Conservation (phyloP, 2,888 invertebrate genomes). For the Monopis laevigella region DNA sequence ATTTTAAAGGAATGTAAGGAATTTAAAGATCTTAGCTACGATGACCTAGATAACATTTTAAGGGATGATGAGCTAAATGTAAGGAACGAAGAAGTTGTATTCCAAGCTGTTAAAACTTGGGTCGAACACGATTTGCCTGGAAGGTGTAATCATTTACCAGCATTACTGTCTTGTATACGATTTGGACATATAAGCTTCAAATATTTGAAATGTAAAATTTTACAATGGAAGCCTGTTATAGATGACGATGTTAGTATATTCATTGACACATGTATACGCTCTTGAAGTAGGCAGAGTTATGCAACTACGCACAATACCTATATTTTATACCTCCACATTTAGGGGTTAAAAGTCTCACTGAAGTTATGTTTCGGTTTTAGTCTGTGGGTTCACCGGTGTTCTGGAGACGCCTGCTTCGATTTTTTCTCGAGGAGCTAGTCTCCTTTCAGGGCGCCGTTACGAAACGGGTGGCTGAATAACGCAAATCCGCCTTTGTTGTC, state of each 20-base stretch:
- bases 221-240: constrained; percentile 61
- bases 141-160: constrained; percentile 64
- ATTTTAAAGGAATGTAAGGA: constrained; percentile 71
- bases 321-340: too few relatives aligned
- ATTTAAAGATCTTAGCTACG: constrained; percentile 67
- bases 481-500: too few relatives aligned
- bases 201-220: constrained; percentile 65
- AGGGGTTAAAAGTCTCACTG: not conserved
- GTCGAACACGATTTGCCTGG: constrained; percentile 66
- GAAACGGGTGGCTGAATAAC: too few relatives aligned
- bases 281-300: too few relatives aligned
- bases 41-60: constrained; percentile 72
- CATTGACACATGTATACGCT: too few relatives aligned
- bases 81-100: constrained; percentile 76
- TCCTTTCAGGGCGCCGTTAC: too few relatives aligned
- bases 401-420: too few relatives aligned
- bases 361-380: constrained; percentile 11
- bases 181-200: constrained; percentile 72
- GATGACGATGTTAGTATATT: constrained; percentile 53
- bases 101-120: constrained; percentile 79
- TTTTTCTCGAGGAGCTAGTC: too few relatives aligned
- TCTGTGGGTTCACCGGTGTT: too few relatives aligned
- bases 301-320: too few relatives aligned
- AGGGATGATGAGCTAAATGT: constrained; percentile 78
- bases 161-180: constrained; percentile 71